phyloP scores from a whole-genome alignment of 2,113 vertebrate genomes.

The Dinomys branickii region DNA sequence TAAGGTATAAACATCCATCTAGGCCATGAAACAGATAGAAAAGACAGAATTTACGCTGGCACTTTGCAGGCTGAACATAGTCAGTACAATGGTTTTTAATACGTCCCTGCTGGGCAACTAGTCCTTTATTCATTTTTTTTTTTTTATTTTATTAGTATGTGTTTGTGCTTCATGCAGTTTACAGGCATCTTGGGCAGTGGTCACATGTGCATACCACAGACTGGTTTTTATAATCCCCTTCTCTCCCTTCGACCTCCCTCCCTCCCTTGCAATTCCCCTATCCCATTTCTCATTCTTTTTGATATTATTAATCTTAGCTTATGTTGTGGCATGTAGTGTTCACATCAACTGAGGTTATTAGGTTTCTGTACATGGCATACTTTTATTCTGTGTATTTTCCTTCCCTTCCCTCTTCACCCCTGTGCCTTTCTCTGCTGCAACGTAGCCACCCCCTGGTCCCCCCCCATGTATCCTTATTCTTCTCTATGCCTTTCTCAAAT shows the following conservation, averaged over 20 bases:
- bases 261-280: background rate
- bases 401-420: background rate
- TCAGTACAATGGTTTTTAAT: background rate
- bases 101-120: background rate
- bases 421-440: background rate
- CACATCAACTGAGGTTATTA: background rate
- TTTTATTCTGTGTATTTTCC: background rate
- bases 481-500: background rate
- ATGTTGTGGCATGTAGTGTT: background rate
- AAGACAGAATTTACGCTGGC: background rate
- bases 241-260: background rate
- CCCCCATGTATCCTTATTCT: background rate
- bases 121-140: background rate
- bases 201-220: background rate
- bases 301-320: background rate
- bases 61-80: background rate
- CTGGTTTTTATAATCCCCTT: background rate
- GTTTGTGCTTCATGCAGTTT: background rate
- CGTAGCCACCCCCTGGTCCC: background rate
- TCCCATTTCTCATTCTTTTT: background rate
- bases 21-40: background rate
- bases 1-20: background rate
- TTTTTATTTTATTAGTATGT: background rate
- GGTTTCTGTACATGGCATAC: background rate
- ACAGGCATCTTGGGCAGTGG: background rate